A percentile compares a stretch with the other conserved stretches of the same genome.
Evolutionary conservation across 1,140 invertebrate genomes (phyloP).

Genomic region (Monomorium pharaonis): DNA sequence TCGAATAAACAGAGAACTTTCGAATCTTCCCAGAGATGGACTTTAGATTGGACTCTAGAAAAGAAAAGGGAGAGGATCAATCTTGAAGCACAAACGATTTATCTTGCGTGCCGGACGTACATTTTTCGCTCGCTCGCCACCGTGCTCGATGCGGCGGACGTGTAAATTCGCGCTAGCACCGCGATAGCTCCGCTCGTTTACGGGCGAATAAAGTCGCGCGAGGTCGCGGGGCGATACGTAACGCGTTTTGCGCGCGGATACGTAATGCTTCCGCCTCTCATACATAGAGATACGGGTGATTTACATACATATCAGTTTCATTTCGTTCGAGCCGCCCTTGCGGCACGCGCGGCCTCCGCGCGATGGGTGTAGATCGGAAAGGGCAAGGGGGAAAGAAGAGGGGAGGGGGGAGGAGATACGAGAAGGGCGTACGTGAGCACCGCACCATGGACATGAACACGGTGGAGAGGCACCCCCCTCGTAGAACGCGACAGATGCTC

Average conservation of each 20-base stretch:
- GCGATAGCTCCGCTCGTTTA: slow-evolving; percentile 29
- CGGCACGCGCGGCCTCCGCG: slow-evolving; percentile 34
- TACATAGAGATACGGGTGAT: slow-evolving; percentile 75
- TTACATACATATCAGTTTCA: slow-evolving; percentile 79
- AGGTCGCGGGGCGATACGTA: slow-evolving; percentile 18
- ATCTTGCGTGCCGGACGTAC: neutral
- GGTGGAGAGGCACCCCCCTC: slow-evolving; percentile 14
- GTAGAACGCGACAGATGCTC: slow-evolving; percentile 65
- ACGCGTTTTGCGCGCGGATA: slow-evolving; percentile 36
- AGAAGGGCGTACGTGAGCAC: neutral
- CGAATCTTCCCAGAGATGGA: neutral
- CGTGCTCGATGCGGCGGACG: neutral
- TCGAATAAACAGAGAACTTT: too few relatives aligned
- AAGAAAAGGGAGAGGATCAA: neutral
- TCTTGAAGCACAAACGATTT: neutral
- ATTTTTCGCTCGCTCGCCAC: slow-evolving; percentile 7
- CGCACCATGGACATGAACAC: slow-evolving; percentile 12
- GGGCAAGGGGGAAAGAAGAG: neutral
- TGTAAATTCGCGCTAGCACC: slow-evolving; percentile 9
- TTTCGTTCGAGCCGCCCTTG: slow-evolving; percentile 61
- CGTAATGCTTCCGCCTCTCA: slow-evolving; percentile 67
- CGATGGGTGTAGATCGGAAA: slow-evolving; percentile 34
- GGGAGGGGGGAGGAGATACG: neutral
- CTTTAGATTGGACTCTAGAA: neutral
- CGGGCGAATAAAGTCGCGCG: slow-evolving; percentile 28